Conservation (phyloP, 2,888 invertebrate genomes). For the Cistogaster globosa region DNA sequence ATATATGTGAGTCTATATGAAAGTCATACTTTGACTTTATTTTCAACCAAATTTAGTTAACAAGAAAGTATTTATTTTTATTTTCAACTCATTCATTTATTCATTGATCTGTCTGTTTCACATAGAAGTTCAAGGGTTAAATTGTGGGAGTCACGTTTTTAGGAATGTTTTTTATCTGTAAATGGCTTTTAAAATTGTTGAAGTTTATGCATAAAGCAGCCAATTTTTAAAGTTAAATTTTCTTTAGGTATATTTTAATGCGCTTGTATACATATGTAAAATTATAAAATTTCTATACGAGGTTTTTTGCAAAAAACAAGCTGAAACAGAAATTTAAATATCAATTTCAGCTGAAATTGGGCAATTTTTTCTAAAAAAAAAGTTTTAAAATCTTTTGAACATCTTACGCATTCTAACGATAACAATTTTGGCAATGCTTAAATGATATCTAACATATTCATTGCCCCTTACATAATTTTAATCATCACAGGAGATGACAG, state of each 20-base stretch:
- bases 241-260: neutral
- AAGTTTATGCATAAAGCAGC: conserved; percentile 30
- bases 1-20: conserved; percentile 44
- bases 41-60: conserved; percentile 65
- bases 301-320: too few species aligned
- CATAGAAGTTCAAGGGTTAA: conserved; percentile 82
- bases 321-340: too few species aligned
- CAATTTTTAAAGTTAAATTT: conserved; percentile 3
- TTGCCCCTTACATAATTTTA: too few species aligned
- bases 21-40: conserved; percentile 56
- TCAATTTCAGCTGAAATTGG: too few species aligned
- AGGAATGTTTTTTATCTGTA: conserved; percentile 24
- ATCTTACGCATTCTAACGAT: too few species aligned
- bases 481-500: too few species aligned
- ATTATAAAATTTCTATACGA: too few species aligned
- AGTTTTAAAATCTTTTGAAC: too few species aligned
- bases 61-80: conserved; percentile 36
- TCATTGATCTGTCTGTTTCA: conserved; percentile 62
- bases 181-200: conserved; percentile 4
- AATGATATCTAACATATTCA: too few species aligned
- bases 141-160: conserved; percentile 83
- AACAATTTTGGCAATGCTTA: too few species aligned
- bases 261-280: neutral
- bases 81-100: conserved; percentile 49
- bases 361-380: too few species aligned